phyloP scores from a whole-genome alignment of 1,140 invertebrate species.

The Neotoxoptera formosana region DNA sequence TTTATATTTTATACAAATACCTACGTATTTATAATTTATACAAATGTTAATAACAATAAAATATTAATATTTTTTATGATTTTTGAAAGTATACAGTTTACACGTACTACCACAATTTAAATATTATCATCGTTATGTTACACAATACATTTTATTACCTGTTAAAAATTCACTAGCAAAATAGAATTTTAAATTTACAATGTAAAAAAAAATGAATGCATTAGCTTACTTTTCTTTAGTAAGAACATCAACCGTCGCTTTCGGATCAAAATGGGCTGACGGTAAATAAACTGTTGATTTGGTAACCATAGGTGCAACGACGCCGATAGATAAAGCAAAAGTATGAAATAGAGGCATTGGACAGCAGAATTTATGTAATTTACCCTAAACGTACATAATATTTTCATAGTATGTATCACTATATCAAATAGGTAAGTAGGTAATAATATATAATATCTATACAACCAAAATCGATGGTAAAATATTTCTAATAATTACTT shows the following conservation, averaged over 20 bases:
- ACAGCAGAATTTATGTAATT: constrained; percentile 70
- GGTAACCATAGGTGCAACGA: constrained; percentile 69
- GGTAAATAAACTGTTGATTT: constrained; percentile 78
- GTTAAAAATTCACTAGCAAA: too few relatives aligned
- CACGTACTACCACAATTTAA: not conserved
- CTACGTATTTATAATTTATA: too few relatives aligned
- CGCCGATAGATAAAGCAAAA: constrained; percentile 79
- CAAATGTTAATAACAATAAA: not conserved
- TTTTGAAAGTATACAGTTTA: not conserved
- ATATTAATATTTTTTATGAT: too few relatives aligned
- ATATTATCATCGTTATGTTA: too few relatives aligned
- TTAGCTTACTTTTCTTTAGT: constrained; percentile 72
- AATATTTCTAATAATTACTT: not conserved
- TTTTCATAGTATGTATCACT: not conserved
- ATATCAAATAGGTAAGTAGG: not conserved
- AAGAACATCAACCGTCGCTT: constrained; percentile 73
- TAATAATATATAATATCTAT: not conserved
- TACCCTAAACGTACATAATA: constrained; percentile 1
- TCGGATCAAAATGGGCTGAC: constrained; percentile 73
- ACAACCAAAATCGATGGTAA: not conserved
- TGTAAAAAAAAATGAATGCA: not conserved
- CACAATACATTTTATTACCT: too few relatives aligned
- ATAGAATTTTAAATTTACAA: too few relatives aligned
- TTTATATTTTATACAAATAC: too few relatives aligned
- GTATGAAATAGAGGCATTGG: constrained; percentile 94